Base-by-base conservation (phyloP, 2,888 invertebrate species). In the Agrenia bidenticulata region DNA sequence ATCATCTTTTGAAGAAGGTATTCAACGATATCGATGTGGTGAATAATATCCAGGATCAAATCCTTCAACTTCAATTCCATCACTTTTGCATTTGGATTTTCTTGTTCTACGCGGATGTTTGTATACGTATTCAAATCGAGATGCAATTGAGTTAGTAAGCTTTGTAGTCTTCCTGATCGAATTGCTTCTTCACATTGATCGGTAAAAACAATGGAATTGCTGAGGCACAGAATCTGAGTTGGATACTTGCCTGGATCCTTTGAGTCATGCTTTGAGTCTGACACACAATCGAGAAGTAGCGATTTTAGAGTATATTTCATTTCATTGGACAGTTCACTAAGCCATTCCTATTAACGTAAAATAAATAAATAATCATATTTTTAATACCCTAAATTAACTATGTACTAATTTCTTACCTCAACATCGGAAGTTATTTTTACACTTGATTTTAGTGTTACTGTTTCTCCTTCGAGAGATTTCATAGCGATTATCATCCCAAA, bases 41-140 rank as follows among this genome's bases (percentile, higher is more conserved):
- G 93, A 70, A 97, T 93, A 19, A 93, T 89, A 79, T 99, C 98
- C 77, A 98, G 83, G 76, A 99, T 87, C 59, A 99, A 83, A 11
- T 94, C 89, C 79, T 97, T 93, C 71, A 96, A 84, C 82, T 99
- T 99, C 60, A 92, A 83, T 78, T 90, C 86, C 60, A 89, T 83
- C 69, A 90, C 84, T 71, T 83, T 67, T 0, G 61, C 63, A 17
- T 57, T 62, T 11, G 59, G 45, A 62, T 72, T 26, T 58, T 26
- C 61, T 19, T 60, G 61, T 49, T 78, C 78, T 5, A 37, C 27
- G 4, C 23, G 19, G 13, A 37, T 19, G 42, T 80, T 81, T 54
- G 83, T 84, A 72, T 83, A 84, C 45, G 81, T 80, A 60, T 80
- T 81, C 58, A 85, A 76, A 76, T 84, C 83, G 1, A 79, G 77